phyloP scores from a whole-genome alignment of 2,888 invertebrate species.

The Subacronicta megacephala region DNA sequence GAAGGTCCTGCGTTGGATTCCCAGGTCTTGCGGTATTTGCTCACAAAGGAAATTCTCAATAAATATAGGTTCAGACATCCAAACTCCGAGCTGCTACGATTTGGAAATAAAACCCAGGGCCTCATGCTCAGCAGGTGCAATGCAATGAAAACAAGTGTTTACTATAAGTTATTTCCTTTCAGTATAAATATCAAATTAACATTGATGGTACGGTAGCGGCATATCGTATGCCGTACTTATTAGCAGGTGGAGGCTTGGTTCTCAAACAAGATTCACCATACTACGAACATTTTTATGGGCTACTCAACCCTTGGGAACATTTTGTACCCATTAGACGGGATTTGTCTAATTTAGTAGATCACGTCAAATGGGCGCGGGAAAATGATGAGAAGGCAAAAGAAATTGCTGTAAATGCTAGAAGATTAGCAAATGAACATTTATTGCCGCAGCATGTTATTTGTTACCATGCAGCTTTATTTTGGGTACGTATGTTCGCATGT shows the following conservation, averaged over 20 bases:
- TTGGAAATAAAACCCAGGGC: too few relatives aligned
- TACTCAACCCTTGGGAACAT: conserved; percentile 93
- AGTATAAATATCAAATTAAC: conserved; percentile 98
- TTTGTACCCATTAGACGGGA: conserved; percentile 95
- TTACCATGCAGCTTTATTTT: conserved; percentile 92
- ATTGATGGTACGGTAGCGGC: conserved; percentile 99
- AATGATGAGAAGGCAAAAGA: conserved; percentile 92
- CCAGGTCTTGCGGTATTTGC: too few relatives aligned
- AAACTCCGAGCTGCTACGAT: too few relatives aligned
- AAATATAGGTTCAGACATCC: too few relatives aligned
- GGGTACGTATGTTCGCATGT: too few relatives aligned
- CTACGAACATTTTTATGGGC: conserved; percentile 97
- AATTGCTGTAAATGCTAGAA: conserved; percentile 92
- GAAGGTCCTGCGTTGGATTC: too few relatives aligned
- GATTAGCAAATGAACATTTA: conserved; percentile 93
- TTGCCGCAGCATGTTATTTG: conserved; percentile 96
- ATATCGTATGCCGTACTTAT: conserved; percentile 97
- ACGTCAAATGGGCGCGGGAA: conserved; percentile 93
- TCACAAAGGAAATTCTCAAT: too few relatives aligned
- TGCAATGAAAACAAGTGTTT: too few relatives aligned
- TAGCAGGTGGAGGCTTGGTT: conserved; percentile 96
- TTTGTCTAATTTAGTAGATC: conserved; percentile 94
- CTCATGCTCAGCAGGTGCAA: too few relatives aligned
- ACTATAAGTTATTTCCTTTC: conserved; percentile 56
- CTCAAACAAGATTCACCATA: conserved; percentile 98